A percentile compares a stretch with the other conserved stretches of the same genome.
Evolutionary conservation across 1,140 invertebrate genomes (phyloP).

Genomic region (Holotrichia oblita): DNA sequence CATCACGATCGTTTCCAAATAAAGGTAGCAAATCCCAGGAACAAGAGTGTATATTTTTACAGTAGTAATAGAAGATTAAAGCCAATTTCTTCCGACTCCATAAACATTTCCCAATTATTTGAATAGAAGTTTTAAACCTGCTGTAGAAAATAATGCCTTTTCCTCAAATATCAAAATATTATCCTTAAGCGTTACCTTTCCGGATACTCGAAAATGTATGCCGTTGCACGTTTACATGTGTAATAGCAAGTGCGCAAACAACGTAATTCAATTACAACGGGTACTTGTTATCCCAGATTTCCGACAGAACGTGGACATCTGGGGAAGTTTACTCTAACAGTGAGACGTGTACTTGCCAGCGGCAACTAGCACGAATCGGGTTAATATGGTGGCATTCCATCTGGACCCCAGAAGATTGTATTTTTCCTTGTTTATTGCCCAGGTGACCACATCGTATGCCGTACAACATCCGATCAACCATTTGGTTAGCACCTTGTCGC

Average conservation of each 20-base stretch:
- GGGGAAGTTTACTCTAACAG: slow-evolving; percentile 5
- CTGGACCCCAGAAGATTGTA: slow-evolving; percentile 17
- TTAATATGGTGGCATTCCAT: not conserved
- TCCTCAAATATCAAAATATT: too few species aligned
- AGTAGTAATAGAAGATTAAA: too few species aligned
- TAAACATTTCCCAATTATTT: too few species aligned
- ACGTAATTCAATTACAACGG: slow-evolving; percentile 10
- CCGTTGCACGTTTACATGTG: slow-evolving; percentile 31
- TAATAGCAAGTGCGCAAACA: slow-evolving; percentile 5
- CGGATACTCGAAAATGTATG: not conserved
- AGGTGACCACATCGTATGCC: not conserved
- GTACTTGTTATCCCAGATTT: slow-evolving; percentile 27
- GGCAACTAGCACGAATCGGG: not conserved
- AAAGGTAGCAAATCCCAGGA: too few species aligned
- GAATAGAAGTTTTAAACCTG: too few species aligned
- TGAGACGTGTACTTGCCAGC: not conserved
- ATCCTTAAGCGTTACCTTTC: not conserved
- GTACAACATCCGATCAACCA: not conserved
- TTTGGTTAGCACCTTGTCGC: slow-evolving; percentile 23
- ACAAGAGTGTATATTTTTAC: too few species aligned
- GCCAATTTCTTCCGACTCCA: too few species aligned
- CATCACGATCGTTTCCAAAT: too few species aligned
- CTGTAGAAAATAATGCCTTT: too few species aligned
- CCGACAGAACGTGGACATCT: slow-evolving; percentile 22
- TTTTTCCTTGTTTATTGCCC: slow-evolving; percentile 15